Evolutionary conservation across 2,113 vertebrate species (phyloP).

Genomic region (Tor tambroides): DNA sequence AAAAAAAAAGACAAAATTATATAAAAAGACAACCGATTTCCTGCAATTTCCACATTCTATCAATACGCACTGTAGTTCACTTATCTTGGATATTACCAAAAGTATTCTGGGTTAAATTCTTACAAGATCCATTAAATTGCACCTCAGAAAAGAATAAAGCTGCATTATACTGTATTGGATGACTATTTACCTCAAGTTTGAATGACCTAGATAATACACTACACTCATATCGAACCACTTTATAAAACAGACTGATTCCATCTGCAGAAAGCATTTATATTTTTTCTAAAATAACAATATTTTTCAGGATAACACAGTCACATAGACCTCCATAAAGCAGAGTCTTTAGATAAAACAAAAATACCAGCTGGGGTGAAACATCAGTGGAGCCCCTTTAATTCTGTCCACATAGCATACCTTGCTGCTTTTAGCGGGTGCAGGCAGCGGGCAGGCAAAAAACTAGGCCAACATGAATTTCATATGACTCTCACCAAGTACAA

Average conservation of each 20-base stretch:
- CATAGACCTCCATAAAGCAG: neutral
- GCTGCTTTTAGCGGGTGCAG: constrained; percentile 16
- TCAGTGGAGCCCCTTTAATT: neutral
- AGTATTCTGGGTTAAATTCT: neutral
- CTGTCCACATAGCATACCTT: neutral
- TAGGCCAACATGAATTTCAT: constrained; percentile 59
- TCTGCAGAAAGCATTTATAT: neutral
- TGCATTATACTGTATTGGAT: neutral
- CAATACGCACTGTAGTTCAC: neutral
- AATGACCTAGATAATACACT: neutral
- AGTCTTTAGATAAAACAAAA: constrained; percentile 28
- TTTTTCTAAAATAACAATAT: neutral
- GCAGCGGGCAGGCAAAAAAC: constrained; percentile 43
- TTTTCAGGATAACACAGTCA: constrained; percentile 1
- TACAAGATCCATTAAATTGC: neutral
- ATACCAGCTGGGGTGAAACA: neutral
- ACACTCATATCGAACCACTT: neutral
- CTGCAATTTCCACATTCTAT: neutral
- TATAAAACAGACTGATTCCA: neutral
- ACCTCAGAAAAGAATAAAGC: neutral
- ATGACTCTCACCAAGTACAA: constrained; percentile 49
- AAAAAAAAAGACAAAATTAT: too few relatives aligned
- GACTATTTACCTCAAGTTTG: neutral
- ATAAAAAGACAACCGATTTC: neutral
- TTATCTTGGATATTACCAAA: neutral